These are phyloP conservation scores for Patella pellucida DNA, from an alignment of 2,888 invertebrate genomes.

Conservation along the genomic window DNA sequence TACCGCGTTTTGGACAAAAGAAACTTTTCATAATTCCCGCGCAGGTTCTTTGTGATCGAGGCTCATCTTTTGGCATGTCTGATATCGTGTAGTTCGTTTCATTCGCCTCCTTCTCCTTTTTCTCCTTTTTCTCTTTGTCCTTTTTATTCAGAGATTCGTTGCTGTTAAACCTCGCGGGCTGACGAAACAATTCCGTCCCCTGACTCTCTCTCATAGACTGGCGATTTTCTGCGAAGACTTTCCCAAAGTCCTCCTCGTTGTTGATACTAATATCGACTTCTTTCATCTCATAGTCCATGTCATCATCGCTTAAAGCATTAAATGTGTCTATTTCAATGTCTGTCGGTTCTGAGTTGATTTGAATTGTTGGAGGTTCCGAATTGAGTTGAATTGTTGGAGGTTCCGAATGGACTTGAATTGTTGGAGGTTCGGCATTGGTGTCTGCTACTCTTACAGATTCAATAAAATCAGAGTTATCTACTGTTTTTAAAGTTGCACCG, in stretches of 20 bases:
- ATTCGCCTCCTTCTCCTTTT: background rate
- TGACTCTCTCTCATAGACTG: background rate
- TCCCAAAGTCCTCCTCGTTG: background rate
- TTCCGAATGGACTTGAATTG: too few species aligned
- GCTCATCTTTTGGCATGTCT: background rate
- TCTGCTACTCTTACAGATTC: background rate
- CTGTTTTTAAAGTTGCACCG: background rate
- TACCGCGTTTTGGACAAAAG: constrained; percentile 6
- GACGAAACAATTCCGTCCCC: background rate
- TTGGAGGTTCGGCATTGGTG: background rate
- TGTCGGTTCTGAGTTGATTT: background rate
- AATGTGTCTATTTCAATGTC: background rate
- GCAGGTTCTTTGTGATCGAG: background rate
- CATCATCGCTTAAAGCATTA: constrained; percentile 5
- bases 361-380: too few species aligned
- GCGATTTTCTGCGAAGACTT: background rate
- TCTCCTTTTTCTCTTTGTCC: background rate
- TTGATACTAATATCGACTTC: background rate
- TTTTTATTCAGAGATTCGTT: background rate
- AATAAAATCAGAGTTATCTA: background rate
- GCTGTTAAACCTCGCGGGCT: background rate
- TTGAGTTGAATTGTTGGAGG: too few species aligned
- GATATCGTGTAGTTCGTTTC: background rate
- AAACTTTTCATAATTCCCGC: background rate
- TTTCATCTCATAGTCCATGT: background rate